Evolutionary conservation across 1,140 invertebrate species (phyloP).

Genomic region (Spodoptera litura): DNA sequence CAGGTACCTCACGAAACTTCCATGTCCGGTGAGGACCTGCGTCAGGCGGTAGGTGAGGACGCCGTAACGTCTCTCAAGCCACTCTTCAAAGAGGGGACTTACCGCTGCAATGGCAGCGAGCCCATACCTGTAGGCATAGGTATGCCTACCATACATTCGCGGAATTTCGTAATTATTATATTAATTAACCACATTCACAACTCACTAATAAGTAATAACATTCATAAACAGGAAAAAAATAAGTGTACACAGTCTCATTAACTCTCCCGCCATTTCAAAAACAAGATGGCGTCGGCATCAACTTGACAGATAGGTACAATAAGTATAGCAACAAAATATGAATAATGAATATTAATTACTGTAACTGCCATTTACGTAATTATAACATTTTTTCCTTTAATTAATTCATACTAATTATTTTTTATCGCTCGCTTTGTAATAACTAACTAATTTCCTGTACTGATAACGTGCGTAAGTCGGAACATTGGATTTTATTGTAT

Average conservation of each 20-base stretch:
- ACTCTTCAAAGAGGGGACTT: no score
- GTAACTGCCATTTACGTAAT: slow-evolving; percentile 41
- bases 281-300: neutral
- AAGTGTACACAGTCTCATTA: neutral
- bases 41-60: no score
- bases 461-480: slow-evolving; percentile 26
- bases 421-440: slow-evolving; percentile 41
- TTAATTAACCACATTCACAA: no score
- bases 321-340: slow-evolving; percentile 19
- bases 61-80: no score
- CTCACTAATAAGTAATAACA: neutral
- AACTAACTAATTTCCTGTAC: slow-evolving; percentile 45
- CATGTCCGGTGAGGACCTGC: no score
- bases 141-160: no score
- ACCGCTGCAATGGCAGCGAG: no score
- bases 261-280: neutral
- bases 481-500: slow-evolving; percentile 34
- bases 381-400: slow-evolving; percentile 48
- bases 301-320: neutral
- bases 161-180: no score
- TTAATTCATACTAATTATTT: slow-evolving; percentile 53
- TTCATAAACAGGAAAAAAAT: neutral
- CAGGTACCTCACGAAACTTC: no score
- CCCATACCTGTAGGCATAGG: no score
- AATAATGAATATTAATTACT: slow-evolving; percentile 47